These are phyloP conservation scores for Pterocles orientalis DNA, from an alignment of 2,113 vertebrate genomes.

Conservation along the genomic window DNA sequence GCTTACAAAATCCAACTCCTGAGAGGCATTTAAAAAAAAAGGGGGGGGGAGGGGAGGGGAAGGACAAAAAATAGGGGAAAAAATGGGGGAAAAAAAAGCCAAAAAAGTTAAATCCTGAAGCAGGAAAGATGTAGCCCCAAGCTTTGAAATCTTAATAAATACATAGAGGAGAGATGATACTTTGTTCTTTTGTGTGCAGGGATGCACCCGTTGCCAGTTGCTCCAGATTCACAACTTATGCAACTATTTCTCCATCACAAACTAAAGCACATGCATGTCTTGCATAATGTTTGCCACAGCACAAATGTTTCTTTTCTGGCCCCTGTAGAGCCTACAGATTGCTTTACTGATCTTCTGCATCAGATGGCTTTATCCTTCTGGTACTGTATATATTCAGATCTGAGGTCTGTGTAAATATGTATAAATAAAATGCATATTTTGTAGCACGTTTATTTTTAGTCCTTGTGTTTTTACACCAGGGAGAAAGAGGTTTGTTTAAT, in stretches of 20 bases:
- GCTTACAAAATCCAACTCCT: background rate
- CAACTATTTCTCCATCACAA: background rate
- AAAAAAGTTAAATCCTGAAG: background rate
- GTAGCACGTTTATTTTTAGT: slow-evolving; percentile 53
- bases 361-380: slow-evolving; percentile 61
- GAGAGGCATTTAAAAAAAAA: background rate
- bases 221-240: background rate
- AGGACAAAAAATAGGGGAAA: no score
- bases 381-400: slow-evolving; percentile 7
- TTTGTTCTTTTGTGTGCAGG: background rate
- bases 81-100: accelerated
- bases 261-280: background rate
- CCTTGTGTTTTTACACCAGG: background rate
- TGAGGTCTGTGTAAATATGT: slow-evolving; percentile 40
- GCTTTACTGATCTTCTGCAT: slow-evolving; percentile 46
- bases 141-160: background rate
- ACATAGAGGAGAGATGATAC: background rate
- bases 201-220: background rate
- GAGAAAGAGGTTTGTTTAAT: slow-evolving; percentile 21
- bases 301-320: slow-evolving; percentile 22
- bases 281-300: slow-evolving; percentile 15
- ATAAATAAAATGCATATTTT: slow-evolving; percentile 54
- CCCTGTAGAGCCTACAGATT: slow-evolving; percentile 31
- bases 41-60: no score
- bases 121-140: background rate